Base-by-base conservation (phyloP, 2,797 vertebrate genomes). In the Remorina albescens region DNA sequence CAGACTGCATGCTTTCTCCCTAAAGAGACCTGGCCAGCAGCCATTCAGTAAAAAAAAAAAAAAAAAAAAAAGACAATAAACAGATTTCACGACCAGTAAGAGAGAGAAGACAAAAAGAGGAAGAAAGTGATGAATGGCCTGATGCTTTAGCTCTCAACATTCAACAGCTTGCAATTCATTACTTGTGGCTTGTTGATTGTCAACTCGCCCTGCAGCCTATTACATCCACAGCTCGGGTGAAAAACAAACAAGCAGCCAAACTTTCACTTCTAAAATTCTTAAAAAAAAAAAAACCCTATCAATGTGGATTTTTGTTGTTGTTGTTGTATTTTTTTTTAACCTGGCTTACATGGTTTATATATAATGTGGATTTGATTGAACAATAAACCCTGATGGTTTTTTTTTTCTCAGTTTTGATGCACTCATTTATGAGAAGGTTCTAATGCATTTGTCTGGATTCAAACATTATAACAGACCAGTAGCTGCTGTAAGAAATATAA, bases 151-250 rank as follows among this genome's bases (percentile, higher is more conserved):
- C 36, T 51, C 49, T 70, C 26, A 41, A 34, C 61, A 54, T 47
- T 56, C 66, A 71, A 39, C 30, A 55, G 53, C 23, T 63, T 64
- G 51, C n/a, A 44, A 62, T 72, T 72, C 15, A 73, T 71, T 65
- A 42, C 2, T n/a, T 19, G 7, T 47, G 55, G 63, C 65, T 63
- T 71, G 68, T 49, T 74, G 67, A 74, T 67, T 76, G 54, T 79
- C 41, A 32, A 56, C 30, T 55, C 28, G 50, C 51, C 13, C 76
- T 73, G 46, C 62, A 50, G 50, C 55, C 54, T 47, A 42, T 30
- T n/a, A 34, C 59, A 46, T 23, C 13, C 49, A 59, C 51, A 53
- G 51, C 25, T 60, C 44, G 50, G 67, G 71, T 66, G 37, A 76
- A 73, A 58, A 63, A 53, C 36, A 64, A 30, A 30, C 30, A 30